Evolutionary conservation across 2,797 vertebrate species (phyloP), one percentile per base, ranked within the genome.

Genomic region (Acanthurus lineatus): DNA sequence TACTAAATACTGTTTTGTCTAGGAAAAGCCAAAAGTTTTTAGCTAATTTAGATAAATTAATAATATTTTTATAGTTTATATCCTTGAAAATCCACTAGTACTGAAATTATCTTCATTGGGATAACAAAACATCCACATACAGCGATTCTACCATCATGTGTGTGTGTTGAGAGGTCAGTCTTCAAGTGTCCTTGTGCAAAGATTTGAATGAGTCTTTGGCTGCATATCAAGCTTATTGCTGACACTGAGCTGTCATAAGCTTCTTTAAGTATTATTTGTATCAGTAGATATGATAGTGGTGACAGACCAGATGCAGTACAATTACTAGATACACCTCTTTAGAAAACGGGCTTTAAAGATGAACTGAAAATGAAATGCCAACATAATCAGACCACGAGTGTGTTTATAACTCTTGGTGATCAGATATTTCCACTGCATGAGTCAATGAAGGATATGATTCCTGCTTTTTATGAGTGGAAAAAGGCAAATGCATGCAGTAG

Each of bases 101-200:
- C 7, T 51, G 6, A 4, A 22, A 67, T n/a, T 28, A 49, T 61
- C 4, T 38, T 32, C 17, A 12, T n/a, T 16, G 19, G 16, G 9
- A 12, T 9, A 2, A 7, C 4, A 57, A 14, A 19, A 62, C 17
- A 22, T n/a, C 54, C 20, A 12, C n/a, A 53, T 2, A 45, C n/a
- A 32, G 3, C 15, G 45, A 25, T 32, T 3, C 15, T 6, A 20
- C 47, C 32, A 61, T 65, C 9, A 6, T 25, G 25, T 32, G 22
- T 74, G 25, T 49, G 20, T 44, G 44, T 60, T 22, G 9, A 61
- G 59, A 35, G 44, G 52, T 84, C 42, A 48, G 58, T 79, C 79
- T 73, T 57, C 2, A 90, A 86, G 85, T 88, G 85, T 85, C 87
- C 87, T 85, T 88, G 69, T 32, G 14, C 28, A 42, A 62, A 19